A percentile compares a stretch with the other conserved stretches of the same genome.
Evolutionary conservation across 2,888 invertebrate species (phyloP).

Genomic region (Gortyna flavago): DNA sequence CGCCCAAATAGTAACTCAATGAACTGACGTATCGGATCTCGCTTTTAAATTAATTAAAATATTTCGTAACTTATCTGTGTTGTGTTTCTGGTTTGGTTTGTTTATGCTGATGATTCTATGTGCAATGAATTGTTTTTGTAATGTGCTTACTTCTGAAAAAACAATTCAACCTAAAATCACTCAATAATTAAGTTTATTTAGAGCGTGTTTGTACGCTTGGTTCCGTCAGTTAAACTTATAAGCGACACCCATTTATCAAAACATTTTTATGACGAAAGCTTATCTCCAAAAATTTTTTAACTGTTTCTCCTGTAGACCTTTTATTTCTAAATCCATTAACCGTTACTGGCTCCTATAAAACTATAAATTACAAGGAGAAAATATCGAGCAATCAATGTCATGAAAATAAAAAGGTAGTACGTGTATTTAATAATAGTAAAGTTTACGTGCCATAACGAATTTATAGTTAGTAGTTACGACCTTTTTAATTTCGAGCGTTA

Average conservation of each 20-base stretch:
- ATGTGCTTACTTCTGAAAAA: no score
- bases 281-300: constrained; percentile 43
- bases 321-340: constrained; percentile 55
- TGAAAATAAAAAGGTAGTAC: constrained; percentile 61
- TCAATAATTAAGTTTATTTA: no score
- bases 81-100: constrained; percentile 28
- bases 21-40: constrained; percentile 44
- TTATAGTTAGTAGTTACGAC: constrained; percentile 51
- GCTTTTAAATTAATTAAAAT: constrained; percentile 65
- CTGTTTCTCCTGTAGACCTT: constrained; percentile 22
- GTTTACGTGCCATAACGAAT: constrained; percentile 60
- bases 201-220: no score
- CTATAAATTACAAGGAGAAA: constrained; percentile 62
- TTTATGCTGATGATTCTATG: constrained; percentile 2
- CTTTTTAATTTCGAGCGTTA: constrained; percentile 59
- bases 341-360: constrained; percentile 48
- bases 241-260: constrained; percentile 42
- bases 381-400: constrained; percentile 69
- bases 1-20: constrained; percentile 60
- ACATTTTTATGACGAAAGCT: constrained; percentile 41
- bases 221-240: no score
- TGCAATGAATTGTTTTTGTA: no score
- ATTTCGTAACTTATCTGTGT: constrained; percentile 49
- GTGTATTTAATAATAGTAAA: constrained; percentile 67
- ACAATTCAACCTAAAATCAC: no score